Percentiles rank a stretch among this genome's conserved stretches.
Evolutionary conservation across 2,888 invertebrate species (phyloP).

Genomic region (Antitype chi): DNA sequence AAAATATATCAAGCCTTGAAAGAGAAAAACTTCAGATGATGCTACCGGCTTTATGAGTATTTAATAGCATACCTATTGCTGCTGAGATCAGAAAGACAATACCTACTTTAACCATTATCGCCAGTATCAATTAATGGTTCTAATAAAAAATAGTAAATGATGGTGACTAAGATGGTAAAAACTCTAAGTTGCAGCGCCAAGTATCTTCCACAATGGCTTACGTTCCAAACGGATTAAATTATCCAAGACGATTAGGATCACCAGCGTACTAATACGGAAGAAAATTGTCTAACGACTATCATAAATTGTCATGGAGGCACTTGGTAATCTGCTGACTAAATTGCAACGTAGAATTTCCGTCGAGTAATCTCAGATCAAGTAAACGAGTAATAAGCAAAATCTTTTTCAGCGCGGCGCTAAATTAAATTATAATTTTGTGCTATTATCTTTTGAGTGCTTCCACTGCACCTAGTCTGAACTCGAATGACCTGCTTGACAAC

Average conservation of each 20-base stretch:
- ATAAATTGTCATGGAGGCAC: slow-evolving; percentile 48
- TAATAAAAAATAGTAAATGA: slow-evolving; percentile 30
- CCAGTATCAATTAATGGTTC: slow-evolving; percentile 33
- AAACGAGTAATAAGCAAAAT: slow-evolving; percentile 45
- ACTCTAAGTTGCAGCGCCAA: slow-evolving; percentile 21
- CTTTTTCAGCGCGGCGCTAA: slow-evolving; percentile 32
- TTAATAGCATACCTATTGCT: slow-evolving; percentile 22
- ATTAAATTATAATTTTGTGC: slow-evolving; percentile 52
- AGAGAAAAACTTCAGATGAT: slow-evolving; percentile 33
- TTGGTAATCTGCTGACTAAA: slow-evolving; percentile 47
- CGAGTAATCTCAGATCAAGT: too few relatives aligned
- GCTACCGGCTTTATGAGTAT: slow-evolving; percentile 37
- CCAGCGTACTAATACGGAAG: slow-evolving; percentile 50
- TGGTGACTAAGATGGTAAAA: slow-evolving; percentile 35
- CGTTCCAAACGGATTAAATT: slow-evolving; percentile 44
- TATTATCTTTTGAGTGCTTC: slow-evolving; percentile 36
- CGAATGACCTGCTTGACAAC: slow-evolving; percentile 16
- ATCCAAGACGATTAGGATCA: slow-evolving; percentile 41
- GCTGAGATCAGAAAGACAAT: slow-evolving; percentile 3
- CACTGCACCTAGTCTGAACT: slow-evolving; percentile 15
- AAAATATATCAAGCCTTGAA: slow-evolving; percentile 33
- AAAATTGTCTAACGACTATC: slow-evolving; percentile 49
- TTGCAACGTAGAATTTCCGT: slow-evolving; percentile 50
- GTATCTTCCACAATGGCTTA: slow-evolving; percentile 35
- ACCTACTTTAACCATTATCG: slow-evolving; percentile 24